Base-by-base conservation (phyloP, 2,888 invertebrate species). In the Aradus depressus region DNA sequence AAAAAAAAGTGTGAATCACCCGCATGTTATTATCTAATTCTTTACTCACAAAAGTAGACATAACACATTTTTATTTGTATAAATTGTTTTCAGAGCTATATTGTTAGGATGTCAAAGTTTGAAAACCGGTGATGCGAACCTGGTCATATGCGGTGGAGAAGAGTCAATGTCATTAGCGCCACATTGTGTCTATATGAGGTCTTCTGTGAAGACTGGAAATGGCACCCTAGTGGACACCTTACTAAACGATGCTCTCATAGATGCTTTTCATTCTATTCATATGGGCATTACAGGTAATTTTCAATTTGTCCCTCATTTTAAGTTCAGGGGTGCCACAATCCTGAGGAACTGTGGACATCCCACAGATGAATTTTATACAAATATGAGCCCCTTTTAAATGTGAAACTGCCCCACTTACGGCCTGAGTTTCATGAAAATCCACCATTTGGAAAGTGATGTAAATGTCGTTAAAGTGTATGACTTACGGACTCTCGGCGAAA, bases 91-190 rank as follows among this genome's bases (percentile, higher is more conserved):
- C 51, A 80, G 81, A 66, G 68, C 80, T 25, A 77, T 88, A 26
- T 71, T 70, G 16, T 68, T 80, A 60, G 88, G 79, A 10, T 80
- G 74, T 60, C 76, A 80, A 64, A 74, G 83, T 0, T 80, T 88
- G 52, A 73, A 73, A 56, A 65, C 70, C 44, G 81, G 80, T 4
- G 84, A 85, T 61, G 70, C 77, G 2, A 66, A 71, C 21, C 70
- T 86, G 55, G 76, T 85, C 3, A 73, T 89, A 18, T 81, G 81
- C 60, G 87, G 86, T 25, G 89, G 89, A 0, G 86, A 86, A 69
- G 89, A 89, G 67, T 81, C 71, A 60, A 89, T 89, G 89, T 82
- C 81, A 48, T 72, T 74, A 67, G 76, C 85, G 3, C 81, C 80
- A 2, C 88, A 88, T 65, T 72, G 73, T 3, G 68, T 76, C 25